Evolutionary conservation across 2,888 invertebrate species (phyloP).

Genomic region (Leptopilina drosophilae): DNA sequence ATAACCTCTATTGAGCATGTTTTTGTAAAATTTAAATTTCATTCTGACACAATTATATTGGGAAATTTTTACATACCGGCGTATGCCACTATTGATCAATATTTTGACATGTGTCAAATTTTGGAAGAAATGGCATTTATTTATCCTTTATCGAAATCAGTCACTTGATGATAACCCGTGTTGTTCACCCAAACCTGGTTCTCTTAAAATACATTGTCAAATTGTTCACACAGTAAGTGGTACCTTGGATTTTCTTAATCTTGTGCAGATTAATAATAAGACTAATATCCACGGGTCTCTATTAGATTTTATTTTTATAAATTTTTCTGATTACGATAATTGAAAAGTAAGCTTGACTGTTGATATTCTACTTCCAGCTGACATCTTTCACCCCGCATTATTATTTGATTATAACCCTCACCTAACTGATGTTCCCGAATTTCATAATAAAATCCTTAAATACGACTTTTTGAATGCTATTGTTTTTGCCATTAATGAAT

Average conservation of each 20-base stretch:
- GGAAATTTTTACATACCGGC: neutral
- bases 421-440: neutral
- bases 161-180: neutral
- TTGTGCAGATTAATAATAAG: neutral
- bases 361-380: neutral
- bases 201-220: no score
- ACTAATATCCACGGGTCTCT: neutral
- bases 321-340: neutral
- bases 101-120: neutral
- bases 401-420: neutral
- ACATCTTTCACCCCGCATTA: neutral
- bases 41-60: neutral
- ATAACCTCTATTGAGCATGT: constrained; percentile 1
- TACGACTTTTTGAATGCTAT: neutral
- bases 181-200: neutral
- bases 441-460: neutral
- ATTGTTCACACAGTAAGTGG: no score
- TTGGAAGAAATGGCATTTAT: neutral
- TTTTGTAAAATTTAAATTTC: neutral
- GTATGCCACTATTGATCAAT: neutral
- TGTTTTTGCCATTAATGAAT: neutral
- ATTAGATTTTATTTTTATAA: neutral
- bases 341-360: neutral
- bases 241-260: neutral
- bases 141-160: no score